These are phyloP conservation scores for Mesocentrotus franciscanus DNA, from an alignment of 53 echinoderm and acorn worm species.

Conservation along the genomic window DNA sequence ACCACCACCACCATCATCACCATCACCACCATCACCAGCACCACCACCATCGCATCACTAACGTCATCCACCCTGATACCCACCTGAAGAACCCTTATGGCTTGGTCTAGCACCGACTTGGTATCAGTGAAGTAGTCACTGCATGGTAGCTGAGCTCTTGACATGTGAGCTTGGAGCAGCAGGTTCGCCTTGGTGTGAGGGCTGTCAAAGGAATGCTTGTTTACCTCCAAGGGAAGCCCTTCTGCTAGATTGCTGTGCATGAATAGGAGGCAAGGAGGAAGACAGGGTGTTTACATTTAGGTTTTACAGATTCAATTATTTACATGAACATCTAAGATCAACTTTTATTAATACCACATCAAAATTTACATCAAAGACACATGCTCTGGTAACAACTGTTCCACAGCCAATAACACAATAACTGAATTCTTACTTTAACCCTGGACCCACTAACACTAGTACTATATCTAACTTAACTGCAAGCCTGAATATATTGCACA, in stretches of 20 bases:
- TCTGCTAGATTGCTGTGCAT: constrained; percentile 77
- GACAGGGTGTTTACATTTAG: background rate
- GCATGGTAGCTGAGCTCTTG: constrained; percentile 79
- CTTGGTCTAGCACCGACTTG: constrained; percentile 97
- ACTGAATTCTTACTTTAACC: too few species aligned
- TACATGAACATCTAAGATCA: background rate
- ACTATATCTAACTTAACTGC: too few species aligned
- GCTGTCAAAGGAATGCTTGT: constrained; percentile 87
- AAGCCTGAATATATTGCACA: background rate
- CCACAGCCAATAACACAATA: background rate
- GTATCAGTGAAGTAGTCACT: constrained; percentile 97
- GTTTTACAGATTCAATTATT: background rate
- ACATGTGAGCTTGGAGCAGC: constrained; percentile 92
- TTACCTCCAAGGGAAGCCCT: constrained; percentile 92
- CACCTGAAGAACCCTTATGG: constrained; percentile 95
- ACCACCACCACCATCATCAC: background rate
- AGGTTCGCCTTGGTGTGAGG: constrained; percentile 98
- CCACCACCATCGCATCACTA: constrained; percentile 42
- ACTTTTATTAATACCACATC: too few species aligned
- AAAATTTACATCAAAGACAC: background rate
- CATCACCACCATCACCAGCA: background rate
- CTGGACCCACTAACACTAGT: too few species aligned
- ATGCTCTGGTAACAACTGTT: too few species aligned
- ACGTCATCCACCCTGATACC: background rate
- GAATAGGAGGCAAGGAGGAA: background rate